A percentile compares a stretch with the other conserved stretches of the same genome.
Conservation (phyloP, 2,113 vertebrate species). For the Machaerirhynchus nigripectus region DNA sequence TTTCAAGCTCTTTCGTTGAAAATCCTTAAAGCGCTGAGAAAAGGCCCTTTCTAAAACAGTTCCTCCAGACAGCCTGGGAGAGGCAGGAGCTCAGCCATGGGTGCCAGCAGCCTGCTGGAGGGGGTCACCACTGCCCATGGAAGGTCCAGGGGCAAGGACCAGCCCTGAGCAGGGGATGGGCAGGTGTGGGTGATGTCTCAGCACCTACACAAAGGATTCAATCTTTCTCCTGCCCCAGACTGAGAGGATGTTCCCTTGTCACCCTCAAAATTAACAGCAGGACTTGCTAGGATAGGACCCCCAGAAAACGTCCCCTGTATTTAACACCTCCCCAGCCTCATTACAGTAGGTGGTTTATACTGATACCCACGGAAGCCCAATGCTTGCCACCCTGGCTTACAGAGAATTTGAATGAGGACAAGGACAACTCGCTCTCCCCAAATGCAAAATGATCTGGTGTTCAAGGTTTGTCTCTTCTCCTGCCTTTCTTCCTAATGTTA, state of each 20-base stretch:
- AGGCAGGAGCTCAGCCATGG: background rate
- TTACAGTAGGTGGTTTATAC: background rate
- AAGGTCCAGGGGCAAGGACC: background rate
- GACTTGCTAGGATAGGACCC: background rate
- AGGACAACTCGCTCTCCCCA: rapidly evolving
- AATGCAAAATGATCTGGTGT: background rate
- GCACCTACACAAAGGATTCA: background rate
- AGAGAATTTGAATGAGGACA: background rate
- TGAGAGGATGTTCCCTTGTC: background rate
- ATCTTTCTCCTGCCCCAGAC: background rate
- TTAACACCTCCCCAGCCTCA: background rate
- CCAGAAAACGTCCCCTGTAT: background rate
- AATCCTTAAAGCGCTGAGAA: background rate
- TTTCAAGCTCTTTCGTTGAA: conserved; percentile 41
- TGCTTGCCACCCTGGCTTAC: background rate
- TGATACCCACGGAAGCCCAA: background rate
- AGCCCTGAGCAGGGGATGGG: background rate
- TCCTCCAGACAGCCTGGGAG: background rate
- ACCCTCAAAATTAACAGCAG: background rate
- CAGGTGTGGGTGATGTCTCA: background rate
- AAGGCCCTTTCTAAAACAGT: background rate
- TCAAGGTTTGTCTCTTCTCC: background rate
- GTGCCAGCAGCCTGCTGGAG: background rate
- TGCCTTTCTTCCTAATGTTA: background rate
- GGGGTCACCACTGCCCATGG: background rate